Conservation (phyloP, 2,113 vertebrate species). For the Sander vitreus region DNA sequence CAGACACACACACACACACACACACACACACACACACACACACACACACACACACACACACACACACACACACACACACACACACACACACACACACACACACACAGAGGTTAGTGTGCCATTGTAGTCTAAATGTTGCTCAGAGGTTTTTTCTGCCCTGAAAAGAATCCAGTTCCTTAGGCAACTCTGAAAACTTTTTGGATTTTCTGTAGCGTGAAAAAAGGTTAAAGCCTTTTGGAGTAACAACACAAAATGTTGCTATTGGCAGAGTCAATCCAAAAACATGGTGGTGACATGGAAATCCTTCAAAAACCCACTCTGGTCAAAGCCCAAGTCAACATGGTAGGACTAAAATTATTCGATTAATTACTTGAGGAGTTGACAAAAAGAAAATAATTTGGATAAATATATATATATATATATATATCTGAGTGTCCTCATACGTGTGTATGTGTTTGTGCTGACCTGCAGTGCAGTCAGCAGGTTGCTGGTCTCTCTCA, state of each 20-base stretch:
- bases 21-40: not conserved
- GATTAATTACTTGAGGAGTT: not conserved
- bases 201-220: constrained; percentile 18
- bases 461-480: constrained; percentile 92
- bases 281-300: not conserved
- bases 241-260: constrained; percentile 7
- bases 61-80: not conserved
- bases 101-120: not conserved
- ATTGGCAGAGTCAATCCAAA: not conserved
- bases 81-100: not conserved
- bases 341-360: not conserved
- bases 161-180: constrained; percentile 2
- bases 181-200: constrained; percentile 1
- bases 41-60: not conserved
- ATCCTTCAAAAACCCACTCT: not conserved
- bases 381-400: not conserved
- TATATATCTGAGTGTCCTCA: not conserved
- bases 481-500: constrained; percentile 95
- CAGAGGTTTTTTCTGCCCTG: not conserved
- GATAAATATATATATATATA: too few relatives aligned
- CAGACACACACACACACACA: not conserved
- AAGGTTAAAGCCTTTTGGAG: constrained; percentile 9
- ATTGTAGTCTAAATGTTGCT: not conserved
- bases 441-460: not conserved
- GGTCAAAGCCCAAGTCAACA: not conserved